Percentiles rank a stretch among this genome's conserved stretches.
These are phyloP conservation scores for Dyspetes luteomarginatus DNA, from an alignment of 2,888 invertebrate genomes.

Conservation along the genomic window DNA sequence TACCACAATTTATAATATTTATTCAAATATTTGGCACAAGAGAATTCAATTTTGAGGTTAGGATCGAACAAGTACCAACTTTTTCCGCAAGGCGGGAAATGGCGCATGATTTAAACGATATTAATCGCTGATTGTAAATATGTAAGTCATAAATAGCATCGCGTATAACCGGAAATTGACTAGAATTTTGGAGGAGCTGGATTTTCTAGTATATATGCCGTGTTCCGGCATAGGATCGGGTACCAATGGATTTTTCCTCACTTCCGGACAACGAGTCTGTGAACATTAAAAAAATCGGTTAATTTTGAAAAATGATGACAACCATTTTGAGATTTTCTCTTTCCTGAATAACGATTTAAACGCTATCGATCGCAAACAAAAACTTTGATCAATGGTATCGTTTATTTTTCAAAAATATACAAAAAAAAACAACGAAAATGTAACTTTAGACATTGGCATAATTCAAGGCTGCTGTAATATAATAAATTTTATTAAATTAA, in stretches of 20 bases:
- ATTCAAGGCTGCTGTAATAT: no score
- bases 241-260: constrained; percentile 61
- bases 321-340: background rate
- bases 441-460: no score
- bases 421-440: no score
- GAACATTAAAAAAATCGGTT: constrained; percentile 14
- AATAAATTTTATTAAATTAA: no score
- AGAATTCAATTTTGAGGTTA: background rate
- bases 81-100: background rate
- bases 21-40: background rate
- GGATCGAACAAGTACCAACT: background rate
- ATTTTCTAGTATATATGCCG: constrained; percentile 40
- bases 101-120: background rate
- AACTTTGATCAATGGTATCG: no score
- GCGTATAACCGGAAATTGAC: background rate
- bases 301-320: background rate
- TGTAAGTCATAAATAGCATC: background rate
- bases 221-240: constrained; percentile 61
- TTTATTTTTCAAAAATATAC: no score
- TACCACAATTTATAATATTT: background rate
- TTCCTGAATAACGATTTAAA: no score
- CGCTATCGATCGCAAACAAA: no score
- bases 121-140: background rate
- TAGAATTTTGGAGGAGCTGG: constrained; percentile 10
- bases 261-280: constrained; percentile 63